Conservation (phyloP, 2,888 invertebrate genomes). For the Tanytarsus gracilentus region DNA sequence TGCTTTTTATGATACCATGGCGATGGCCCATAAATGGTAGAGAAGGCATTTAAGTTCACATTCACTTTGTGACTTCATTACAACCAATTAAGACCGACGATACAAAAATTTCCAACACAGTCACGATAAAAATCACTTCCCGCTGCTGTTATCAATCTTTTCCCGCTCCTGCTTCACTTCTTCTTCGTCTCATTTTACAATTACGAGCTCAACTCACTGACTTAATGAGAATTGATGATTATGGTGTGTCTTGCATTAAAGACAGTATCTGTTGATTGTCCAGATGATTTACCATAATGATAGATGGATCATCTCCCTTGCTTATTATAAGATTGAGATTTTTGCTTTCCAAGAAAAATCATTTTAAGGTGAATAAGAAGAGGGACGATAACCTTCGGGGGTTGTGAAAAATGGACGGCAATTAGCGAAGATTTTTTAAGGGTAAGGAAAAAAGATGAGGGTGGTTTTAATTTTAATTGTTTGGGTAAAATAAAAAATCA, state of each 20-base stretch:
- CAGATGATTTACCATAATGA: neutral
- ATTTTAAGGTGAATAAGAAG: no score
- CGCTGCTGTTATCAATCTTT: constrained; percentile 9
- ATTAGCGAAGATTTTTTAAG: no score
- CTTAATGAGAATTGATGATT: constrained; percentile 16
- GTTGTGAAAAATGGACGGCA: no score
- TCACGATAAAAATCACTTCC: neutral
- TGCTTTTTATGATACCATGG: no score
- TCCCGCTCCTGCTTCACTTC: no score
- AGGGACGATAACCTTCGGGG: no score
- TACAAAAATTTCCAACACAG: neutral
- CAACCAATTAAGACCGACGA: constrained; percentile 17
- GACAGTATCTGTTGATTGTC: constrained; percentile 8
- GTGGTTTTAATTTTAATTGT: no score
- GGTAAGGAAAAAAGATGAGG: no score
- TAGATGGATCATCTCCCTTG: no score
- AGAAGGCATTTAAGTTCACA: constrained; percentile 24
- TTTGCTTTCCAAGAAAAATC: no score
- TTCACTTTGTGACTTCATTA: constrained; percentile 28
- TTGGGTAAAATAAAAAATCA: no score
- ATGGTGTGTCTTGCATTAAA: neutral
- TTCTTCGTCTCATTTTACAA: neutral
- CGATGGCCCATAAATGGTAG: constrained; percentile 13
- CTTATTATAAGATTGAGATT: no score
- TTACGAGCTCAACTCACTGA: neutral